A percentile compares a stretch with the other conserved stretches of the same genome.
phyloP scores from a whole-genome alignment of 1,140 invertebrate genomes.

The Euura saliciscinereae region DNA sequence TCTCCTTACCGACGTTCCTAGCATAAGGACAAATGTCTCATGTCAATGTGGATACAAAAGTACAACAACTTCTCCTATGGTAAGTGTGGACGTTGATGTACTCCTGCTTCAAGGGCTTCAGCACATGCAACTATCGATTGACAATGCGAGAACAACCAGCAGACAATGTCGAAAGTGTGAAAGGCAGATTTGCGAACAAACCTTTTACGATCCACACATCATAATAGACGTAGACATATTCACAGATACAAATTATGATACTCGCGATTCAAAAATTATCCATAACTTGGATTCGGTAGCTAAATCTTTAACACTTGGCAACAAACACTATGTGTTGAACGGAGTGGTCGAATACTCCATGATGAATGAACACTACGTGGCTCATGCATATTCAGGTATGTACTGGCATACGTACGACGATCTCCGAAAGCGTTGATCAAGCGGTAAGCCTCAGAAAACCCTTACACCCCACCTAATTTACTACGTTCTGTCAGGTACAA shows the following conservation, averaged over 20 bases:
- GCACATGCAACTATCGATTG: neutral
- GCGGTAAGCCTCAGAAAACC: no score
- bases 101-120: neutral
- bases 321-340: conserved; percentile 12
- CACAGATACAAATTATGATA: neutral
- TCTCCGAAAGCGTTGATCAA: neutral
- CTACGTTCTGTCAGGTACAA: no score
- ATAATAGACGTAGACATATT: neutral
- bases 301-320: neutral
- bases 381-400: conserved; percentile 15
- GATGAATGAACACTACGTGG: conserved; percentile 15
- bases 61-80: neutral
- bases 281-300: neutral
- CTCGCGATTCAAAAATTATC: neutral
- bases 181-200: neutral
- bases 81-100: neutral
- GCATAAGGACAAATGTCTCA: neutral
- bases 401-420: conserved; percentile 22
- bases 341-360: neutral
- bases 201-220: neutral
- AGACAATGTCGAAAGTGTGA: neutral
- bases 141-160: neutral
- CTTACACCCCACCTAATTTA: no score
- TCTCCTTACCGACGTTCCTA: neutral
- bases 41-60: neutral